Base-by-base conservation (phyloP, 2,888 invertebrate genomes). In the Plagodis dolabraria region DNA sequence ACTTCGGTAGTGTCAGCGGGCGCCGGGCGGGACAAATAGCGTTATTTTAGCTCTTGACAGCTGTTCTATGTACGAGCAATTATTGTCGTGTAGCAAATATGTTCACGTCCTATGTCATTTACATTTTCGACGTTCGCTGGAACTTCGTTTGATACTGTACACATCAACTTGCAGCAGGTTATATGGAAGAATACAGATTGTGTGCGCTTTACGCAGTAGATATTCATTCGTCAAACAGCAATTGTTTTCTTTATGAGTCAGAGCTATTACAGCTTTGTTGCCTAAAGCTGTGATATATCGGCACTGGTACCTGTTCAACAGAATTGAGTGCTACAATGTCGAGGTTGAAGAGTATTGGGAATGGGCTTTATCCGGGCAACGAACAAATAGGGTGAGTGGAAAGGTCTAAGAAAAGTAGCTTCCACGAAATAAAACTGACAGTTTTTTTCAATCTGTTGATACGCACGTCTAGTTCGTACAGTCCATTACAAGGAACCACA, bases 351-450 rank as follows among this genome's bases (percentile, higher is more conserved):
- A 92, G 73, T 1, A 72, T 53, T 0, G 86, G 85, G 53, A 90
- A 90, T 0, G 86, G 2, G 84, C 83, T 45, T 79, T 83, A 65
- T 92, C 2, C 82, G 0, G 83, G 75, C n/a, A 70, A 64, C 4
- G 77, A 62, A 68, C 90, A 88, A 34, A 92, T 72, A 9, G 89
- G 88, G 68, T 92, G n/a, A n/a, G n/a, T 92, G 8, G 84, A 87
- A 5, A n/a, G n/a, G n/a, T n/a, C n/a, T n/a, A n/a, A n/a, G n/a
- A n/a, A n/a, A n/a, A n/a, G n/a, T n/a, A n/a, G n/a, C n/a, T n/a
- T n/a, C n/a, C n/a, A n/a, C 82, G 79, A 86, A 89, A 83, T 70
- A 89, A 92, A 33, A 91, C 83, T 0, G 90, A 87, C 33, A 92
- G 69, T 62, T 92, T 91, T 2, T 57, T 75, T 67, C 1, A 92